phyloP scores from a whole-genome alignment of 2,888 invertebrate genomes.

The Candidula unifasciata region DNA sequence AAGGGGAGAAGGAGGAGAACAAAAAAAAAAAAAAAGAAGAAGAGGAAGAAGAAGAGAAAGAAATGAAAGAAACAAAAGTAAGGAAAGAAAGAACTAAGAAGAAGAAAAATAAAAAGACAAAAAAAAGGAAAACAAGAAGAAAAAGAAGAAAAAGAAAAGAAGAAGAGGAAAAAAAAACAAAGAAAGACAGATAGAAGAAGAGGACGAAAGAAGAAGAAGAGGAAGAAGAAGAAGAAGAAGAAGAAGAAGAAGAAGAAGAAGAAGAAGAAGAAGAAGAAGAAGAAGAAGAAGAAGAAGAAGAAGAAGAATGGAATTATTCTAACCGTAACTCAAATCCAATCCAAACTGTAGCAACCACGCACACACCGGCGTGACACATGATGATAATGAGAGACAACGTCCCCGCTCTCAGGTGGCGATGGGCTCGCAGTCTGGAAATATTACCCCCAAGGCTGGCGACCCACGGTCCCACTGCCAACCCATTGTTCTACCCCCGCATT shows the following conservation, averaged over 20 bases:
- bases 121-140: neutral
- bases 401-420: neutral
- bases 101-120: neutral
- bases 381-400: too few species aligned
- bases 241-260: neutral
- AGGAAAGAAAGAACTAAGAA: neutral
- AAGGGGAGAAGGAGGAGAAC: neutral
- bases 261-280: neutral
- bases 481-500: too few species aligned
- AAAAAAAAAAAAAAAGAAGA: too few species aligned
- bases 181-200: neutral
- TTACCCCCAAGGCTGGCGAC: too few species aligned
- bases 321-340: too few species aligned
- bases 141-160: neutral
- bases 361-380: too few species aligned
- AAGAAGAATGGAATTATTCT: neutral
- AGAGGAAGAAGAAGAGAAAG: neutral
- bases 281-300: neutral
- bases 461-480: too few species aligned
- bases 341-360: too few species aligned
- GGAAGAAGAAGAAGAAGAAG: neutral
- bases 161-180: neutral
- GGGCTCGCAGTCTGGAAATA: neutral
- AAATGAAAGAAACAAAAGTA: neutral
- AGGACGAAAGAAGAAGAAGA: neutral